Evolutionary conservation across 2,888 invertebrate species (phyloP), one percentile per base, ranked within the genome.

Genomic region (Morpho deidamia): DNA sequence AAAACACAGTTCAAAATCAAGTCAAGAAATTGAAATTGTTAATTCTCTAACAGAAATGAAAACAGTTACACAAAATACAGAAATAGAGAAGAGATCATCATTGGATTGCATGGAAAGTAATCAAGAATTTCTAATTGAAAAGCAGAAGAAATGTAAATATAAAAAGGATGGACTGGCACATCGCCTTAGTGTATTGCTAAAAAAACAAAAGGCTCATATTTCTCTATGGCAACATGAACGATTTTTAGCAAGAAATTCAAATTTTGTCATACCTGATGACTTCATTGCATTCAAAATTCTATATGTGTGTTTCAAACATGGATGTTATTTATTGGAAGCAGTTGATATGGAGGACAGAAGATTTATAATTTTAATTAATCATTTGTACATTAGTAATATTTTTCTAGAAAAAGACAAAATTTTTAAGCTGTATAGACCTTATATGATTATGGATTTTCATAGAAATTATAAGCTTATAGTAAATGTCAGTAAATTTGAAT

Each of bases 161-260:
- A 91, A 87, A 69, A 91, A 88, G 62, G 83, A 83, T 61, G 90
- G 91, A 1, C 57, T 91, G 35, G 88, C 90, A 32, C 70, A 73
- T 57, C 74, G 89, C 38, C 65, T 92, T 12, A 78, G 83, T 62
- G 70, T 64, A 39, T 68, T 90, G 9, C 61, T 91, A 58, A 85
- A 83, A 71, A 86, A 87, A 68, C 88, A 89, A 68, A 84, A 75
- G 52, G 79, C 85, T 0, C 80, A 74, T 58, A 58, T 85, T 50
- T 83, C 83, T 34, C 74, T 92, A 50, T 91, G 91, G 91, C 82
- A 90, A 69, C 91, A 92, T 64, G 91, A 92, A 68, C 71, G 77
- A 55, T 91, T 77, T 71, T 70, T 90, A 59, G 90, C 89, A 1
- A 77, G 71, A 60, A 81, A 78, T 66, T 81, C 88, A 8, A 82